A percentile compares a stretch with the other conserved stretches of the same genome.
Conservation (phyloP, 2,888 invertebrate genomes). For the Hirtodrosophila histrioides region DNA sequence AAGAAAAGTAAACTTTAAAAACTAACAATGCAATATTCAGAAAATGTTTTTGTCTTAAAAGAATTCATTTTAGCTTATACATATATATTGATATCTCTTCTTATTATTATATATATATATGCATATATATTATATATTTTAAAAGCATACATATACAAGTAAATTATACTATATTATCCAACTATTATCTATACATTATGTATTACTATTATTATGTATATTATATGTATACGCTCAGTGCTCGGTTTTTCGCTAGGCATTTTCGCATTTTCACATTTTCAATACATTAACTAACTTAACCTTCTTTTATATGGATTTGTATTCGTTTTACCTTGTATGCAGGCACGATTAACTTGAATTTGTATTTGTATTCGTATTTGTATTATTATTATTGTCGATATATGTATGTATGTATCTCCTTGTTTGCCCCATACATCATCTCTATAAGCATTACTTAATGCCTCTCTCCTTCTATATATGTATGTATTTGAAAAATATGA, state of each 20-base stretch:
- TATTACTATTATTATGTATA: slow-evolving; percentile 56
- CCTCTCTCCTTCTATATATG: slow-evolving; percentile 21
- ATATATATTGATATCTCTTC: slow-evolving; percentile 1
- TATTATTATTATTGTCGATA: slow-evolving; percentile 8
- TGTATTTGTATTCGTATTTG: not conserved
- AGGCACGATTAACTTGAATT: slow-evolving; percentile 34
- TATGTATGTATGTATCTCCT: slow-evolving; percentile 20
- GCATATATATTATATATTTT: slow-evolving; percentile 29
- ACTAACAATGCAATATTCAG: slow-evolving; percentile 50
- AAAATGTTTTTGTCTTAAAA: slow-evolving; percentile 39
- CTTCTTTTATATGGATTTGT: slow-evolving; percentile 20
- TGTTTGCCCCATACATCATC: slow-evolving; percentile 21
- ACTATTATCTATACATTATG: slow-evolving; percentile 47
- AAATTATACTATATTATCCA: slow-evolving; percentile 35
- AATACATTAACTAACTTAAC: slow-evolving; percentile 21
- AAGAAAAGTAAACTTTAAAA: slow-evolving; percentile 16
- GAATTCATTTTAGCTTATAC: slow-evolving; percentile 50
- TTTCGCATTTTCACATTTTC: slow-evolving; percentile 41
- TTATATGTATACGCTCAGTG: slow-evolving; percentile 18
- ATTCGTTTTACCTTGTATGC: slow-evolving; percentile 47
- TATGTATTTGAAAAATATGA: slow-evolving; percentile 24
- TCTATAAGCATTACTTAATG: slow-evolving; percentile 20
- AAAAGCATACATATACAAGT: slow-evolving; percentile 33
- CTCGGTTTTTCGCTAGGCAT: slow-evolving; percentile 19
- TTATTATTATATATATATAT: slow-evolving; percentile 13